A percentile compares a stretch with the other conserved stretches of the same genome.
phyloP scores from a whole-genome alignment of 2,888 invertebrate genomes.

The Euzophera pinguis region DNA sequence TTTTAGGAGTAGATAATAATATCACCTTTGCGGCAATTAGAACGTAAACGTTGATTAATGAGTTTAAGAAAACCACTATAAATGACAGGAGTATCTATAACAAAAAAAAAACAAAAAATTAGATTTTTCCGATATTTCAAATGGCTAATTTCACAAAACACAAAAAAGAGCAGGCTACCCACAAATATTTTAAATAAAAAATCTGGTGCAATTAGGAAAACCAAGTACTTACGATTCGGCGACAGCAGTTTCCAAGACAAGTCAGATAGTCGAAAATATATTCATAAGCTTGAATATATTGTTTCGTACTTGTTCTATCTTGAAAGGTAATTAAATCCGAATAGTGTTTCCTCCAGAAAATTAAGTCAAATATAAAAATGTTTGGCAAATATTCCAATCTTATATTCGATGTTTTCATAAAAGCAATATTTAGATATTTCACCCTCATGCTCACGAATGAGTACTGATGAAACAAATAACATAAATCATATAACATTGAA shows the following conservation, averaged over 20 bases:
- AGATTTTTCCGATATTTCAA: neutral
- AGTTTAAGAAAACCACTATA: neutral
- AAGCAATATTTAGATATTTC: constrained; percentile 2
- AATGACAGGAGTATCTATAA: neutral
- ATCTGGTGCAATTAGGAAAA: neutral
- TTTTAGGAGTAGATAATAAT: too few relatives aligned
- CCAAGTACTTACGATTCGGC: neutral
- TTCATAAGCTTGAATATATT: constrained; percentile 1
- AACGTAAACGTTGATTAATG: neutral
- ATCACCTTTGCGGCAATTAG: neutral
- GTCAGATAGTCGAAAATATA: neutral
- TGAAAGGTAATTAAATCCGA: neutral
- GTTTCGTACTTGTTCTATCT: neutral
- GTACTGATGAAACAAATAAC: neutral
- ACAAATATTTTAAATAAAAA: too few relatives aligned
- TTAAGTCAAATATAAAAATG: neutral
- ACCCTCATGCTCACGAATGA: constrained; percentile 1
- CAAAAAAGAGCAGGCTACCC: too few relatives aligned
- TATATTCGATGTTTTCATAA: constrained; percentile 1
- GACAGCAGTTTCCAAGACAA: neutral
- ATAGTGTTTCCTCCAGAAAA: neutral
- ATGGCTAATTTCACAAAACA: too few relatives aligned
- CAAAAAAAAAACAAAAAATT: neutral
- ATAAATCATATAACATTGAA: neutral
- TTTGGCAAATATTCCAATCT: constrained; percentile 1